These are phyloP conservation scores for Eclectus roratus DNA, from an alignment of 2,113 vertebrate genomes.

Conservation along the genomic window DNA sequence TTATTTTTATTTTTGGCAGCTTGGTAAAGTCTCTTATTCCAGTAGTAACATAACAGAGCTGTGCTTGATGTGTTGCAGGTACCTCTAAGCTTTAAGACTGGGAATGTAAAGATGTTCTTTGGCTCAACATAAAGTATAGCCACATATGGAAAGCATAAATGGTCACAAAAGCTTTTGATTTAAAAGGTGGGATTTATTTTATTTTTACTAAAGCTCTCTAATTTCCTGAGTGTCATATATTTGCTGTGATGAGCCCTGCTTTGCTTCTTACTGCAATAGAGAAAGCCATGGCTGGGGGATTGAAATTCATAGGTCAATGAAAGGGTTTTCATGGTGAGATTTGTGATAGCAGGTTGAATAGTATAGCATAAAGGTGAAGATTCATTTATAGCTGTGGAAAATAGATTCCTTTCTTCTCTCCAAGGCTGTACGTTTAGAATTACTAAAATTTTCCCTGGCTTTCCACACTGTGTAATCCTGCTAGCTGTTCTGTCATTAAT, in stretches of 20 bases:
- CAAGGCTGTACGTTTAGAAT: background rate
- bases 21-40: conserved; percentile 6
- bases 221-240: conserved; percentile 3
- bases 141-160: background rate
- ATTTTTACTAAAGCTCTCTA: background rate
- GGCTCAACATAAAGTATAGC: background rate
- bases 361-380: background rate
- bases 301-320: background rate
- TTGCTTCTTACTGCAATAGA: background rate
- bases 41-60: background rate
- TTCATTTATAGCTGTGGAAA: background rate
- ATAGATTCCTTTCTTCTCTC: background rate
- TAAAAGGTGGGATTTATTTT: conserved; percentile 38
- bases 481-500: background rate
- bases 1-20: conserved; percentile 20
- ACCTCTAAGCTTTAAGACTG: background rate
- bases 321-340: background rate
- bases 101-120: background rate
- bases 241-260: background rate
- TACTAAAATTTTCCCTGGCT: background rate
- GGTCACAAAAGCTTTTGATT: conserved; percentile 18
- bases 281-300: background rate
- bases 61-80: conserved; percentile 27
- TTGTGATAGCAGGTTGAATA: conserved; percentile 1
- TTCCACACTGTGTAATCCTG: background rate